Evolutionary conservation across 2,888 invertebrate genomes (phyloP), one percentile per base, ranked within the genome.

Genomic region (Philopedon plagiatum): DNA sequence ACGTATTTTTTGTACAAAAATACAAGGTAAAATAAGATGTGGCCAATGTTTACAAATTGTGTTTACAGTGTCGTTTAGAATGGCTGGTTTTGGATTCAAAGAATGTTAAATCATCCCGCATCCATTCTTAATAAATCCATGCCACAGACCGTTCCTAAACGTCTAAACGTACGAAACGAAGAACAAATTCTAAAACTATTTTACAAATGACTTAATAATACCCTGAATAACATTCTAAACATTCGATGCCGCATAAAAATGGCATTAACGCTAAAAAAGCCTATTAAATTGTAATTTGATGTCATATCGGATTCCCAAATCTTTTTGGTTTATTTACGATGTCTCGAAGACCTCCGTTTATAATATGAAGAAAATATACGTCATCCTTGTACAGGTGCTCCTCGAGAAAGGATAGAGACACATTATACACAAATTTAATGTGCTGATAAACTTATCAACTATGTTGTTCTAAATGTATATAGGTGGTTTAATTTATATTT

Each of bases 211-310:
- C 26, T 56, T 64, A 64, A 64, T 56, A 56, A 64, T 26, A 49
- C 18, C 23, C 18, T 29, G 41, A 54, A 64, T 34, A 63, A 18
- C 51, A 63, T 63, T 51, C 62, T 21, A 19, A 51, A 63, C 62
- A 63, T 63, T 34, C 23, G 37, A 49, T 19, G 15, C 49, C 19
- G 21, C 23, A 51, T 34, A 29, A 63, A 63, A 63, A 49, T 63
- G 19, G 15, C 15, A 61, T 61, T 32, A 63, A 23, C 62, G 21
- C 34, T 49, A 63, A 63, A 51, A 63, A 63, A 34, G 15, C 62
- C 62, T 51, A 63, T 63, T 63, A 63, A 63, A 63, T 63, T 51
- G 62, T 63, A 63, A 63, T 63, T 63, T 63, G 34, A 63, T 51
- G 62, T 37, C 32, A 23, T 63, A 63, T 63, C 62, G 34, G 23